Evolutionary conservation across 2,113 vertebrate species (phyloP).

Genomic region (Periophthalmodon schlosseri): DNA sequence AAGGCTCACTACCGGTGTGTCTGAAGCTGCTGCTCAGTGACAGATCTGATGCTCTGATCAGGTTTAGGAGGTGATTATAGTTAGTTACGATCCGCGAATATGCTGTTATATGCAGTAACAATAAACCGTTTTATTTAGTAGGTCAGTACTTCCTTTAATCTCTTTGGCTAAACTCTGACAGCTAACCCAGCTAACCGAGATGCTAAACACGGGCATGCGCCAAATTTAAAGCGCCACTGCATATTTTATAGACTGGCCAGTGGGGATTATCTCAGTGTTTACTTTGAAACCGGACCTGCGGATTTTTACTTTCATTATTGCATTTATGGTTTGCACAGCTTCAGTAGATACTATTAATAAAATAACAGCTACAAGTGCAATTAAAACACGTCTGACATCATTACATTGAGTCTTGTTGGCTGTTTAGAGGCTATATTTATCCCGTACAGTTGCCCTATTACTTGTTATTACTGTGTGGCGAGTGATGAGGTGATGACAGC

Average conservation of each 20-base stretch:
- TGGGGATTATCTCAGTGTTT: neutral
- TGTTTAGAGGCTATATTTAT: no score
- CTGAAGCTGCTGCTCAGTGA: neutral
- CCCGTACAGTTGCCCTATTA: no score
- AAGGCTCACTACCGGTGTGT: neutral
- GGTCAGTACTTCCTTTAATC: neutral
- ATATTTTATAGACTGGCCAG: no score
- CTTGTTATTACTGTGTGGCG: no score
- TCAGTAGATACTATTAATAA: neutral
- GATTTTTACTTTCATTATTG: neutral
- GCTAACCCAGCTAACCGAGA: neutral
- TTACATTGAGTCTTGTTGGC: no score
- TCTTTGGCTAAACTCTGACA: neutral
- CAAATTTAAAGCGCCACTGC: neutral
- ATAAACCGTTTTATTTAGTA: neutral
- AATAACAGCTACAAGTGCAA: no score
- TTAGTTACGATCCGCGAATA: neutral
- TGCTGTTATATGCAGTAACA: neutral
- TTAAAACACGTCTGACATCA: no score
- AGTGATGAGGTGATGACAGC: no score
- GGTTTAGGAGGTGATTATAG: neutral
- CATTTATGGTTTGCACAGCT: neutral
- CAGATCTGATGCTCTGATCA: neutral
- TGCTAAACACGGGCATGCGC: neutral
- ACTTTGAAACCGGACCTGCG: neutral